Percentiles rank a stretch among this genome's conserved stretches.
Evolutionary conservation across 2,797 vertebrate species (phyloP).

Genomic region (Bradypodion pumilum): DNA sequence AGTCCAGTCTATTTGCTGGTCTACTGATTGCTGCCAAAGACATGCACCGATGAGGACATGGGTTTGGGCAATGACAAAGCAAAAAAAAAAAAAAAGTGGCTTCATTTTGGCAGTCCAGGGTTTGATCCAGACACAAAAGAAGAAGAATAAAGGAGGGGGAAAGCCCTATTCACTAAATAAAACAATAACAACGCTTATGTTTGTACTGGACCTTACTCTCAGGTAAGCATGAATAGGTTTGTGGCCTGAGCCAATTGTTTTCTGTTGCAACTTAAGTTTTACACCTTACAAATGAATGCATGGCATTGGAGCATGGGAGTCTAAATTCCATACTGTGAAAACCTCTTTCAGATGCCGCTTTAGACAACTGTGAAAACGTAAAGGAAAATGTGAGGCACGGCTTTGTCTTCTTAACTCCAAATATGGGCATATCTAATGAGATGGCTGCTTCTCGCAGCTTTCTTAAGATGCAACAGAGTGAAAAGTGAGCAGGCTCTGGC

Average conservation of each 20-base stretch:
- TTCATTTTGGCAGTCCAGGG: too few relatives aligned
- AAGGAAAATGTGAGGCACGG: neutral
- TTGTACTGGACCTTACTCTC: neutral
- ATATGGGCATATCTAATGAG: constrained; percentile 4
- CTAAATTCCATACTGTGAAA: neutral
- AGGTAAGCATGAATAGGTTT: neutral
- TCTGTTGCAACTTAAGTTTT: neutral
- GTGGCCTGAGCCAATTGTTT: neutral
- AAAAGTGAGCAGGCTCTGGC: neutral
- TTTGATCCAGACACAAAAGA: too few relatives aligned
- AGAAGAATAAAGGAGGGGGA: neutral
- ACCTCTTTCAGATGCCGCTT: neutral
- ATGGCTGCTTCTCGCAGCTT: neutral
- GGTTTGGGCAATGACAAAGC: too few relatives aligned
- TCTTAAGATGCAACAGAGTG: fast-evolving
- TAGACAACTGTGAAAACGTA: constrained; percentile 10
- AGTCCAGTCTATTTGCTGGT: too few relatives aligned
- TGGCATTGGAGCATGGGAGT: neutral
- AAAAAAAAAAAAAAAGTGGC: too few relatives aligned
- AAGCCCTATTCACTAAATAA: neutral
- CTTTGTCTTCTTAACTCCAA: neutral
- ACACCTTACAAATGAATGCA: neutral
- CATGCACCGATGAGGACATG: too few relatives aligned
- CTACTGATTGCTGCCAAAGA: too few relatives aligned
- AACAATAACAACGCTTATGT: neutral